Base-by-base conservation (phyloP, 2,888 invertebrate species). In the Apeira syringaria region DNA sequence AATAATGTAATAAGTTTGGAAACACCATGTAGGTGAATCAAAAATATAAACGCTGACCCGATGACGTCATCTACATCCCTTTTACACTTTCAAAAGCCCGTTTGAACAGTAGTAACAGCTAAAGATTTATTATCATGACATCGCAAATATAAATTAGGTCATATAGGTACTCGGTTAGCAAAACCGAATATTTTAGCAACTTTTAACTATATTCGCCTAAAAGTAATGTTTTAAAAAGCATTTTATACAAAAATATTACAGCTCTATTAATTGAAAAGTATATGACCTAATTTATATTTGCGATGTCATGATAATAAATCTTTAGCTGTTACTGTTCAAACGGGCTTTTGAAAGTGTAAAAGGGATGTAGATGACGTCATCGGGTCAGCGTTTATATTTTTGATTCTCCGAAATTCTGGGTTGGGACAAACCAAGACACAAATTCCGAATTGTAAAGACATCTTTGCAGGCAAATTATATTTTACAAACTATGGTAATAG, bases 51-150 rank as follows among this genome's bases (percentile, higher is more conserved):
- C 49, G 45, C 29, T 41, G 29, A 38, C 33, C 17, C 24, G 41
- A 53, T 65, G 59, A 65, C 59, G 62, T 62, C 62, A 62, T 53
- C 32, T 3, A 5, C 26, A 10, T 11, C 47, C 43, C 48, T 47
- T 43, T 27, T 24, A 13, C 20, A 15, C 15, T 2, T 2, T 3
- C 15, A 7, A 22, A 10, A 3, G 25, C n/a, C 10, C 12, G n/a
- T 8, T 32, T 22, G 8, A 8, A 5, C 20, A 22, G 22, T n/a
- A n/a, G n/a, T 31, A 30, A 31, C 31, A 6, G 11, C 13, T 8
- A 1, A 1, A 2, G n/a, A 5, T 22, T 31, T 33, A 24, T 9
- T 3, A 3, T 9, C 4, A 3, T 24, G 24, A 9, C 24, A 24
- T 5, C 9, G 24, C 9, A 24, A 24, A 3, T 5, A 24, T 9